Evolutionary conservation across 2,797 vertebrate species (phyloP).

Genomic region (Sylvia borin): DNA sequence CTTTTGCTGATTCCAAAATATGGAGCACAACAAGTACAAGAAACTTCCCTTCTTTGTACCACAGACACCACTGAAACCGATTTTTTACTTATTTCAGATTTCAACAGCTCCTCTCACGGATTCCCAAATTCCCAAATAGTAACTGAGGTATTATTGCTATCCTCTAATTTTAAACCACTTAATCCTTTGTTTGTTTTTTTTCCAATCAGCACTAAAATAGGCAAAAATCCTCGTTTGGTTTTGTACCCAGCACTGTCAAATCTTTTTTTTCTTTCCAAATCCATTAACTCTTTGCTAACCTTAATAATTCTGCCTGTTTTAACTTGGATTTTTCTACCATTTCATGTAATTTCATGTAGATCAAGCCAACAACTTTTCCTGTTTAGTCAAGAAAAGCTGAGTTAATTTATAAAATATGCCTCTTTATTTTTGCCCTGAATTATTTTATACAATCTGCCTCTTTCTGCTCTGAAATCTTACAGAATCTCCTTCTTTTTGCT

Average conservation of each 20-base stretch:
- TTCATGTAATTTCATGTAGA: not conserved
- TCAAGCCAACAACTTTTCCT: not conserved
- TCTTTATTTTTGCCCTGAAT: not conserved
- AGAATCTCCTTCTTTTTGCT: not conserved
- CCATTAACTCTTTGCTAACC: not conserved
- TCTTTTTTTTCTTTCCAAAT: not conserved
- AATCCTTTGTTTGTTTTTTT: not conserved
- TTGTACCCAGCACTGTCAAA: not conserved
- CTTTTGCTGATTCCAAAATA: not conserved
- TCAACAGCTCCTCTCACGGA: not conserved
- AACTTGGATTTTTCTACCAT: not conserved
- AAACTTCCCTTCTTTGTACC: not conserved
- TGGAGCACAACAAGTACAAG: not conserved
- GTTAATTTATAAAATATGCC: not conserved
- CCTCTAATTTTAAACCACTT: not conserved
- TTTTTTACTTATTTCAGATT: accelerated
- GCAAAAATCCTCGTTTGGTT: not conserved
- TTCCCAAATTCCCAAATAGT: not conserved
- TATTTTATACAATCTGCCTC: not conserved
- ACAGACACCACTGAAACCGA: not conserved
- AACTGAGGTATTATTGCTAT: not conserved
- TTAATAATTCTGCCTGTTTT: not conserved
- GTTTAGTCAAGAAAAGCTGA: not conserved
- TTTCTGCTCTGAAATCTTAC: not conserved
- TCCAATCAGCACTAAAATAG: not conserved